Percentiles rank a stretch among this genome's conserved stretches.
Evolutionary conservation across 2,113 vertebrate species (phyloP).

Genomic region (Bungarus multicinctus): DNA sequence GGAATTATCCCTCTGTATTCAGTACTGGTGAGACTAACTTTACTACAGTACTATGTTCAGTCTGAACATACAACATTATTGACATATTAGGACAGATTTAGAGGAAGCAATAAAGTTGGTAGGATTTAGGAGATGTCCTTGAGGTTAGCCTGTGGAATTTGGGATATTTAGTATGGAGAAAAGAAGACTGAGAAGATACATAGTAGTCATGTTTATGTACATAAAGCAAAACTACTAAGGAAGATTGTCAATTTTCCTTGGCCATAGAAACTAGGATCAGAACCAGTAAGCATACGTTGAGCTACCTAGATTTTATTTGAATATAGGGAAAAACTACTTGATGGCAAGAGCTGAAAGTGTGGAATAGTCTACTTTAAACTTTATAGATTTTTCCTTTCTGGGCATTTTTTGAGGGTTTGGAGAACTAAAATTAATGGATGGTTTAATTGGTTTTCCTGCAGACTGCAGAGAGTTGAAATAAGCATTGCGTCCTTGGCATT

Average conservation of each 20-base stretch:
- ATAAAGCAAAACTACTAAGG: background rate
- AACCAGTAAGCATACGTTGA: background rate
- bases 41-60: background rate
- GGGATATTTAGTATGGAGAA: background rate
- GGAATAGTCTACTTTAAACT: background rate
- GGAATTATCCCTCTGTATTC: background rate
- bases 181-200: background rate
- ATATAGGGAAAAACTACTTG: background rate
- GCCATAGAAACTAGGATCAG: background rate
- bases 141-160: background rate
- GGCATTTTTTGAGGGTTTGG: background rate
- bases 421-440: background rate
- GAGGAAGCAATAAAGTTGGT: background rate
- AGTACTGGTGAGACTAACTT: background rate
- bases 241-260: background rate
- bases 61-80: background rate
- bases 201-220: background rate
- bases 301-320: background rate
- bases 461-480: background rate
- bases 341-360: background rate
- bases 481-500: background rate
- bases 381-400: background rate
- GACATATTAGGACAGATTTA: background rate
- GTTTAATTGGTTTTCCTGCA: background rate
- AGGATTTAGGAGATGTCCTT: background rate